Base-by-base conservation (phyloP, 2,113 vertebrate genomes). In the Gymnorhina tibicen region DNA sequence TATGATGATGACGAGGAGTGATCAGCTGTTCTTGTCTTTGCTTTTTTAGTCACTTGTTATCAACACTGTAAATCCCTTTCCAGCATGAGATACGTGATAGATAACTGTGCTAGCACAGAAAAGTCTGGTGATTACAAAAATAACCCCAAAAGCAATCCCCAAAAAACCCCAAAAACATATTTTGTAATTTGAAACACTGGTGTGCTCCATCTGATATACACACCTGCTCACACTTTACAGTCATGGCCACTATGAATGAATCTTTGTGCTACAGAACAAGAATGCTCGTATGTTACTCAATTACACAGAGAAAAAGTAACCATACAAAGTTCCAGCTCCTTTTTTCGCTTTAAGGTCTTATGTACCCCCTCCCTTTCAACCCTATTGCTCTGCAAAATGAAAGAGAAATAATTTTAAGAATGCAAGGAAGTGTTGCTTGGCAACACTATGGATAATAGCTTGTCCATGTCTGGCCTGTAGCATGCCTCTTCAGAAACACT, bases 351-450 rank as follows among this genome's bases (percentile, higher is more conserved):
- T 7, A 82, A 68, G 3, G 20, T 8, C 39, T 80, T 75, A n/a
- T 41, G 21, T 52, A 30, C 16, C 10, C 56, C 19, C 27, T 91
- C 22, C 27, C 19, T 96, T 91, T 90, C 72, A 93, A 83, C 22
- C 4, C 15, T 10, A 44, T 30, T 85, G 28, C 58, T 85, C 91
- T 93, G 62, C 13, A 75, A 89, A 87, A 82, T 86, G 32, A 56
- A 87, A 90, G 17, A 73, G 55, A 39, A 89, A 16, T 79, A 69
- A 80, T 91, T 92, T 90, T 87, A 91, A 91, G 79, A 93, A 87
- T 82, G 37, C 60, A 78, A 85, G 32, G 44, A 64, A 76, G 16
- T 35, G 92, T 96, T 97, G 92, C 97, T 95, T 97, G 91, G 94
- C 92, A 97, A 96, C 74, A 2, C 41, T 46, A 55, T 9, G 14